Conservation (phyloP, 2,113 vertebrate species). For the Motacilla tschutschensis region DNA sequence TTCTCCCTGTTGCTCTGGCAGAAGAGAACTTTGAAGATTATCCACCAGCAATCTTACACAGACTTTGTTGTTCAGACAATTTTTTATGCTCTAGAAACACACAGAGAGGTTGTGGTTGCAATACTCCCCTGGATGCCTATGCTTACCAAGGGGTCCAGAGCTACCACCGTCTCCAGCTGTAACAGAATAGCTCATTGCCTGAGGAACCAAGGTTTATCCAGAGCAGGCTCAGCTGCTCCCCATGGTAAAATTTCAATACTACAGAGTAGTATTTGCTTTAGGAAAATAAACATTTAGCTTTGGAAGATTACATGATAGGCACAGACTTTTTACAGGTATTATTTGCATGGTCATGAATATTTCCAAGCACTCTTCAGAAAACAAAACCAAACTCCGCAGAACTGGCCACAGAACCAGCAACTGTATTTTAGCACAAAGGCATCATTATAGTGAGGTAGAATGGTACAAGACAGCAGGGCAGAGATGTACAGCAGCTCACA, state of each 20-base stretch:
- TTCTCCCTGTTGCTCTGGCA: not conserved
- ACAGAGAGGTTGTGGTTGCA: not conserved
- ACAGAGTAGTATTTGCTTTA: not conserved
- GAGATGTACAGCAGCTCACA: not conserved
- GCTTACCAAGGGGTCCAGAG: not conserved
- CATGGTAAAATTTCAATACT: not conserved
- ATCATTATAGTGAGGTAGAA: not conserved
- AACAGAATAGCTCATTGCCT: not conserved
- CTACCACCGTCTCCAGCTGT: not conserved
- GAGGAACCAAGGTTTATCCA: accelerated
- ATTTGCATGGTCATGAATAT: not conserved
- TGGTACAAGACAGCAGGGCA: not conserved
- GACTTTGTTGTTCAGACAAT: not conserved
- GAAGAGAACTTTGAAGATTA: not conserved
- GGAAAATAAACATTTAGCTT: not conserved
- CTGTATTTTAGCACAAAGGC: not conserved
- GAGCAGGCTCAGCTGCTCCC: not conserved
- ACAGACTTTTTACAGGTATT: not conserved
- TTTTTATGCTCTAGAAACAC: not conserved
- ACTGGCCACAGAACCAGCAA: not conserved
- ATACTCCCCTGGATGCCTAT: not conserved
- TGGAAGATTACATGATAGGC: not conserved
- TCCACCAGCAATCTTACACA: not conserved
- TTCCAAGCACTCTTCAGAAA: not conserved
- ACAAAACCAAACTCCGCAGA: not conserved